Evolutionary conservation across 2,888 invertebrate species (phyloP), one percentile per base, ranked within the genome.

Genomic region (Tenthredo notha): DNA sequence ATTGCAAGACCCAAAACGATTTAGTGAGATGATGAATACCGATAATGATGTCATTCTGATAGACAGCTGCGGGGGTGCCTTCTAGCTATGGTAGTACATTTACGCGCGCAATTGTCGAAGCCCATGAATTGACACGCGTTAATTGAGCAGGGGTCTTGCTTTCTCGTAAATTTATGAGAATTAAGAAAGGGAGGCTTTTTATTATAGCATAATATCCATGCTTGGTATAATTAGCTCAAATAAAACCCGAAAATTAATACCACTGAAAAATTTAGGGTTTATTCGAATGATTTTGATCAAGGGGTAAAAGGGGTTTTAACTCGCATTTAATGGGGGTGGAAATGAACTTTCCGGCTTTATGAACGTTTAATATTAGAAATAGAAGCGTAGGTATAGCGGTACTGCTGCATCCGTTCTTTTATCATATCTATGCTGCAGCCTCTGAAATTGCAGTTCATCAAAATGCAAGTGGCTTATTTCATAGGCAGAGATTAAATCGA

Each of bases 31-130:
- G 9, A 72, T 72, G 40, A 72, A 72, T 40, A 33, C 40, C 43
- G 43, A 43, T 21, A 40, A 72, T 74, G 40, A 43, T 21, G 9
- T 74, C 37, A 43, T 61, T 80, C 33, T 61, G 58, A 29, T 7
- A 67, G 15, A 25, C 33, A 15, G 29, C 67, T 33, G 21, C 21
- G 18, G 33, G 33, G 29, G 29, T 67, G 5, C 18, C 15, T 33
- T 67, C 33, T 67, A 18, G 61, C 50, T 37, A 15, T 21, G 61
- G 40, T 37, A 80, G 40, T 37, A 80, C 40, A 58, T 80, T 80
- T 61, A 80, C 80, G 58, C 80, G 80, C 61, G 61, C 80, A 80
- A 80, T 58, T 80, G 78, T 58, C n/a, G 47, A n/a, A 58, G n/a
- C 21, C 54, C 54, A 12, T n/a, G 78, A 78, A 78, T 50, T 33